Evolutionary conservation across 2,888 invertebrate genomes (phyloP), one percentile per base, ranked within the genome.

Genomic region (Morpho helenor): DNA sequence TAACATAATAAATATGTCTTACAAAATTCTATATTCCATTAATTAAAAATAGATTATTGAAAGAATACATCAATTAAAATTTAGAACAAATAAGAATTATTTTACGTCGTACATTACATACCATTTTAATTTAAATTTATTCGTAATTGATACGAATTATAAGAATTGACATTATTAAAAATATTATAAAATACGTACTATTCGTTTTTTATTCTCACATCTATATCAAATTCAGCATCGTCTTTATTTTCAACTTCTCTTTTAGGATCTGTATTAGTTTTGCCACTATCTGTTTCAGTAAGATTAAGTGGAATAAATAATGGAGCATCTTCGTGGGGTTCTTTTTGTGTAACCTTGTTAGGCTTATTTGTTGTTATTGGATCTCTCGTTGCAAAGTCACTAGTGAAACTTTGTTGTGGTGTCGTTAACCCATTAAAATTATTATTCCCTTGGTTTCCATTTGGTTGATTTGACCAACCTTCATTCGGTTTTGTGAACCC

Each of bases 271-370:
- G 73, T 79, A 43, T 57, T 60, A 43, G 60, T 60, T 23, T 76
- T 71, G 51, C 78, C 75, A 23, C 74, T 77, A 43, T 80, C 79
- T 47, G 46, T 49, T 31, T 58, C 74, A 52, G 80, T 78, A 4
- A 82, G 77, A 42, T 74, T 72, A 2, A 89, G 75, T 22, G 87
- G 84, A 22, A 89, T 72, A 58, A 80, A 80, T 4, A 81, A 66
- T 7, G 88, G 86, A 23, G 58, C 64, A 60, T 76, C 77, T n/a
- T 73, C 69, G 4, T 71, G 68, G 8, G 80, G 75, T 56, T 31
- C 31, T 31, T 76, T 77, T 61, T 77, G 74, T 0, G 49, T 55
- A 10, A 16, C 4, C 22, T 8, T 48, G n/a, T 9, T 8, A 8
- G 54, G 54, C 10, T 49, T 47, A 31, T 39, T 39, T 5, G 10